These are phyloP conservation scores for Lethrus apterus DNA, from an alignment of 1,140 invertebrate genomes.

Conservation along the genomic window DNA sequence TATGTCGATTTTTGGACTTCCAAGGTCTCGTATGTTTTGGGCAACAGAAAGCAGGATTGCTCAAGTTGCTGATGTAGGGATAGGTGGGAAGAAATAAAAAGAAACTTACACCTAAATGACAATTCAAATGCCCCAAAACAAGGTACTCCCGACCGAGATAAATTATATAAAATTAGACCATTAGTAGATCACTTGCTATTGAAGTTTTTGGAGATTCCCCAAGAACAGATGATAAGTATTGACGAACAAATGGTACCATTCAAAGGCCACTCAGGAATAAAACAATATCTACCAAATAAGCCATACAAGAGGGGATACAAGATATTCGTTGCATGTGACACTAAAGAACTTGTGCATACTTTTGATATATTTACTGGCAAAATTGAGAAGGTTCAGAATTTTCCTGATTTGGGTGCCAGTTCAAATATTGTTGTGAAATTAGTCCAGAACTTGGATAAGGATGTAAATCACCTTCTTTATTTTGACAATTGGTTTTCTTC, in stretches of 20 bases:
- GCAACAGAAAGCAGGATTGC: too few species aligned
- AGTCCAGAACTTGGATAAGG: conserved; percentile 3
- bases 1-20: too few species aligned
- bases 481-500: conserved; percentile 16
- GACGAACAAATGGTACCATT: conserved; percentile 11
- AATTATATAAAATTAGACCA: not conserved
- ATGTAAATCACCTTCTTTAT: conserved; percentile 12
- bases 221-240: conserved; percentile 4
- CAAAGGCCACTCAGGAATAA: not conserved
- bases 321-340: conserved; percentile 1
- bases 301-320: conserved; percentile 1
- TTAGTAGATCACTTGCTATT: not conserved
- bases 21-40: too few species aligned
- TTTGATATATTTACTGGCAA: conserved; percentile 1
- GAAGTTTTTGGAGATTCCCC: not conserved
- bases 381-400: not conserved
- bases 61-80: too few species aligned
- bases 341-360: not conserved
- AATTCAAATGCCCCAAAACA: too few species aligned
- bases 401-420: conserved; percentile 7
- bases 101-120: too few species aligned
- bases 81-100: too few species aligned
- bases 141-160: not conserved
- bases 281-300: conserved; percentile 1
- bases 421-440: conserved; percentile 14